Percentiles rank a stretch among this genome's conserved stretches.
Conservation (phyloP, 2,888 invertebrate species). For the Trachelus stipa region DNA sequence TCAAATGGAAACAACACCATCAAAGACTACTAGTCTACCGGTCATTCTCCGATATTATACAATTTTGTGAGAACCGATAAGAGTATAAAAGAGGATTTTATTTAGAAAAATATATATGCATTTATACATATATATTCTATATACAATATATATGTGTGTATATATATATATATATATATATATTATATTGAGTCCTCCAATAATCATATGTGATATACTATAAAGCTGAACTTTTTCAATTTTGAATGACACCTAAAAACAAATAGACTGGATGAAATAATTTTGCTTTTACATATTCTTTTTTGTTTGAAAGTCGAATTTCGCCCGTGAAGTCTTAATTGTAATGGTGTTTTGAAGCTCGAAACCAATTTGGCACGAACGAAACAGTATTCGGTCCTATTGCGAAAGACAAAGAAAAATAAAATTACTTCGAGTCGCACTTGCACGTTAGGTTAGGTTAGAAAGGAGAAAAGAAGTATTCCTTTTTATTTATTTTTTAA, state of each 20-base stretch:
- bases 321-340: background rate
- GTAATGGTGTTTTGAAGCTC: background rate
- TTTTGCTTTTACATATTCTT: background rate
- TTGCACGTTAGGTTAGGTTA: constrained; percentile 15
- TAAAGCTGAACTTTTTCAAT: background rate
- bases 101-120: background rate
- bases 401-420: constrained; percentile 12
- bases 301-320: background rate
- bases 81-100: background rate
- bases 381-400: background rate
- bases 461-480: constrained; percentile 24
- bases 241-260: background rate
- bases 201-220: background rate
- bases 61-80: background rate
- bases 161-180: no score
- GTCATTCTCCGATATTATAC: background rate
- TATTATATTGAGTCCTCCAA: background rate
- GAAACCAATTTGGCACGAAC: background rate
- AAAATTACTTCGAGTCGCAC: constrained; percentile 8
- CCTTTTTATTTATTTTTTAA: constrained; percentile 16
- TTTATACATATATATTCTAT: background rate
- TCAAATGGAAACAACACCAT: background rate
- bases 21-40: background rate
- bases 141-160: background rate
- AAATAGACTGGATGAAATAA: background rate